A percentile compares a stretch with the other conserved stretches of the same genome.
Conservation (phyloP, 2,113 vertebrate genomes). For the Illadopsis cleaveri region DNA sequence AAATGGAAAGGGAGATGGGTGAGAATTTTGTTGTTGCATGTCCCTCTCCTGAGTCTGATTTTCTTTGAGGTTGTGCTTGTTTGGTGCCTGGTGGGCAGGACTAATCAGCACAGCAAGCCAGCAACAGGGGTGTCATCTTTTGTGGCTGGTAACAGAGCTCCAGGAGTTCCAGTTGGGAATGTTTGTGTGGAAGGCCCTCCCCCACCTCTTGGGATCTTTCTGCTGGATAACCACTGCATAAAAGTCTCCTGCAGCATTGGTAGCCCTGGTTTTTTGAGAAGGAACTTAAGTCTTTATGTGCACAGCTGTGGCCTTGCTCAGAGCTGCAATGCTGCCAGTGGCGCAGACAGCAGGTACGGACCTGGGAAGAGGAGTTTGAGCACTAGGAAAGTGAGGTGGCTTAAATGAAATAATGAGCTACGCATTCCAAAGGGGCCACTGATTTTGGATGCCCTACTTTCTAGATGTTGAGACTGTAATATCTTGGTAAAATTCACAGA, state of each 20-base stretch:
- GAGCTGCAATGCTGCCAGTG: neutral
- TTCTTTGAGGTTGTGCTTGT: neutral
- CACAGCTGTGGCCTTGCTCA: neutral
- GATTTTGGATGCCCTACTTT: conserved; percentile 2
- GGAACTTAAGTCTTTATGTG: neutral
- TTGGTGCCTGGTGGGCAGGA: neutral
- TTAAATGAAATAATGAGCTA: neutral
- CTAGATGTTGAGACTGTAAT: neutral
- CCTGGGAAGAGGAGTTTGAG: neutral
- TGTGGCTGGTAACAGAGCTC: neutral
- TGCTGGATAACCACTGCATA: neutral
- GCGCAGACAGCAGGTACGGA: neutral
- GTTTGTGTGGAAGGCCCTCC: neutral
- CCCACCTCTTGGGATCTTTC: neutral
- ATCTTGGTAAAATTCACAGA: neutral
- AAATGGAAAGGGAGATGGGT: neutral
- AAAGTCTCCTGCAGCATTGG: accelerated
- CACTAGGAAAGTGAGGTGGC: neutral
- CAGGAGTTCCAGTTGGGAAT: neutral
- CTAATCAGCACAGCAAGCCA: accelerated
- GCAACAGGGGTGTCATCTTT: accelerated
- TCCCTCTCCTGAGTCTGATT: neutral
- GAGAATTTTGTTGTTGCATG: neutral
- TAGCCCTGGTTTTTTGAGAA: neutral
- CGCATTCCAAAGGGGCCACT: neutral